phyloP scores from a whole-genome alignment of 2,888 invertebrate species.

The Diadegma fenestrale region DNA sequence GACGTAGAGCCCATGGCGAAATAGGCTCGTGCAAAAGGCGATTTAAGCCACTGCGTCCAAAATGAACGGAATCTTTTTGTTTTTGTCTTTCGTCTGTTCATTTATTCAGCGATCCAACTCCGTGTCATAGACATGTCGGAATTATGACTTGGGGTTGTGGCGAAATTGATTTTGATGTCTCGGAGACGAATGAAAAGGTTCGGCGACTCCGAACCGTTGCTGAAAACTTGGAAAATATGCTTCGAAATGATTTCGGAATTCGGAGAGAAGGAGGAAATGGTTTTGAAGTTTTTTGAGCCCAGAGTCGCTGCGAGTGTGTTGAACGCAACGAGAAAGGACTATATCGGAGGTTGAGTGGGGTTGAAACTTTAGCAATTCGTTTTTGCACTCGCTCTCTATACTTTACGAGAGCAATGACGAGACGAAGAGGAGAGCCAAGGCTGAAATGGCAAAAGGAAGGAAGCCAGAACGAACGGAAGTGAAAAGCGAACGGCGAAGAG shows the following conservation, averaged over 20 bases:
- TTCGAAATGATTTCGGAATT: neutral
- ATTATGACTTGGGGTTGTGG: neutral
- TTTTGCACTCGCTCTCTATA: slow-evolving; percentile 1
- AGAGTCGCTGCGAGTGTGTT: neutral
- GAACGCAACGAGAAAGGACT: neutral
- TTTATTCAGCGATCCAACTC: neutral
- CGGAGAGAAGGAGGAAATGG: neutral
- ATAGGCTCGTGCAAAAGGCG: slow-evolving; percentile 9
- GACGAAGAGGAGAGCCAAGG: slow-evolving; percentile 39
- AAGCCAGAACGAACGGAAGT: slow-evolving; percentile 77
- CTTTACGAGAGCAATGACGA: slow-evolving; percentile 28
- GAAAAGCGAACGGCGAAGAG: slow-evolving; percentile 78
- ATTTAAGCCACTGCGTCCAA: neutral
- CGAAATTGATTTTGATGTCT: neutral
- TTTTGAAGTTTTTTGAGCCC: neutral
- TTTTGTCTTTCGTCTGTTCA: neutral
- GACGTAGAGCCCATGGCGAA: neutral
- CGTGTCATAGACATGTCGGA: neutral
- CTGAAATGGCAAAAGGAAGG: slow-evolving; percentile 70
- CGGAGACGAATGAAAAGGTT: neutral
- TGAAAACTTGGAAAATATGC: neutral
- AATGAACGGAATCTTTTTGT: neutral
- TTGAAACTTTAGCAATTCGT: slow-evolving; percentile 59
- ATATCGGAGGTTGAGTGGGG: slow-evolving; percentile 18
- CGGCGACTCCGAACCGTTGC: neutral